Percentiles rank a stretch among this genome's conserved stretches.
phyloP scores from a whole-genome alignment of 2,888 invertebrate genomes.

The Geophilus truncorum region DNA sequence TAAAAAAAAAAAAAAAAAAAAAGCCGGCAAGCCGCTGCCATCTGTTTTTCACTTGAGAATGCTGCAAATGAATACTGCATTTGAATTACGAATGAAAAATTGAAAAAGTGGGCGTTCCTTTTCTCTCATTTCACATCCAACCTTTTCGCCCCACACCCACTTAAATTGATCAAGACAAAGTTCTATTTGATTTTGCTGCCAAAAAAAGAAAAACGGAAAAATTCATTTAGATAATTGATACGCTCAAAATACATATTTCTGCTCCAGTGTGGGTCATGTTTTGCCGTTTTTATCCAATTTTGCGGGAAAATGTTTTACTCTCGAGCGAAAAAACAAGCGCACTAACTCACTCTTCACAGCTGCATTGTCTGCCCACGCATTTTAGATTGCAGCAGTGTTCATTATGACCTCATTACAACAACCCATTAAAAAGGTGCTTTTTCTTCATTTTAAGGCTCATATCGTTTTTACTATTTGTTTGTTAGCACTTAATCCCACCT shows the following conservation, averaged over 20 bases:
- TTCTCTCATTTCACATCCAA: slow-evolving; percentile 7
- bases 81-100: slow-evolving; percentile 21
- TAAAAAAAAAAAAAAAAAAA: background rate
- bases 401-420: slow-evolving; percentile 5
- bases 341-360: background rate
- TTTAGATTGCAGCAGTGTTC: background rate
- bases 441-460: background rate
- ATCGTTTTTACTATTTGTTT: background rate
- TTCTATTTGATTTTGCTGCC: background rate
- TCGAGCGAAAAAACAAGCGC: background rate
- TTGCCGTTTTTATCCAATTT: background rate
- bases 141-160: slow-evolving; percentile 23
- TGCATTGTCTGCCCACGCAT: slow-evolving; percentile 17
- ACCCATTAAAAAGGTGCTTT: background rate
- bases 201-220: background rate
- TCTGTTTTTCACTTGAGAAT: slow-evolving; percentile 10
- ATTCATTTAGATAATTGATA: slow-evolving; percentile 11
- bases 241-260: background rate
- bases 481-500: too few relatives aligned
- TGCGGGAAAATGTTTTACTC: background rate
- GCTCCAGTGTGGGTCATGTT: background rate
- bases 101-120: slow-evolving; percentile 22
- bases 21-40: background rate
- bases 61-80: slow-evolving; percentile 14
- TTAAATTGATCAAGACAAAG: background rate